Evolutionary conservation across 2,888 invertebrate genomes (phyloP), one percentile per base, ranked within the genome.

Genomic region (Pristionchus japonicus): DNA sequence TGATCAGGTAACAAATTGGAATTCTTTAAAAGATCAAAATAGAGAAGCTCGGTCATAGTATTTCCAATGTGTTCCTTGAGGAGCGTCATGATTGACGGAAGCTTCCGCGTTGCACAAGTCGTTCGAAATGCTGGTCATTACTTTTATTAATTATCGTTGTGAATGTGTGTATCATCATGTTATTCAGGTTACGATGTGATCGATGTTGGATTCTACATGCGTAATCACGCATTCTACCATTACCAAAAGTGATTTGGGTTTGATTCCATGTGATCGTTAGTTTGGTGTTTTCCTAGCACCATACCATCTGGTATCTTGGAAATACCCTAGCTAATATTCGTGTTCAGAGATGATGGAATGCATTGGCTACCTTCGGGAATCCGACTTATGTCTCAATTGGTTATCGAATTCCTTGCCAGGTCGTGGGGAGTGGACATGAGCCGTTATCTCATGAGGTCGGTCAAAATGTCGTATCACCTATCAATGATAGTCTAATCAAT

Each of bases 181-280:
- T 57, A 15, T n/a, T 77, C 23, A 77, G 91, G 91, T 34, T 92
- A 90, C 70, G 91, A 92, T 70, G 91, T 92, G 3, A 84, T 92
- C 20, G 91, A 92, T 82, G 20, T 92, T 0, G 89, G 89, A 0
- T 92, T 91, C 87, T 90, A 90, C 80, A 64, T 90, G 61, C 80
- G 91, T 23, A 77, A 89, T 3, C 90, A 91, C 49, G 89, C 70
- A 43, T 89, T 89, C 86, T 89, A 89, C 23, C 57, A 85, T 43
- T 85, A 85, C 31, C 85, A 85, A 34, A 85, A 85, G 85, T 85
- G 64, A 64, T 40, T 40, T 27, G 15, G 47, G 23, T 80, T 27
- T 80, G 47, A 34, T 4, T 80, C 20, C 6, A 20, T 17, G 17
- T 52, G n/a, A 20, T n/a, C n/a, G 23, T 23, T n/a, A 57, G 20